Evolutionary conservation across 2,888 invertebrate genomes (phyloP), one percentile per base, ranked within the genome.

Genomic region (Cerastoderma edule): DNA sequence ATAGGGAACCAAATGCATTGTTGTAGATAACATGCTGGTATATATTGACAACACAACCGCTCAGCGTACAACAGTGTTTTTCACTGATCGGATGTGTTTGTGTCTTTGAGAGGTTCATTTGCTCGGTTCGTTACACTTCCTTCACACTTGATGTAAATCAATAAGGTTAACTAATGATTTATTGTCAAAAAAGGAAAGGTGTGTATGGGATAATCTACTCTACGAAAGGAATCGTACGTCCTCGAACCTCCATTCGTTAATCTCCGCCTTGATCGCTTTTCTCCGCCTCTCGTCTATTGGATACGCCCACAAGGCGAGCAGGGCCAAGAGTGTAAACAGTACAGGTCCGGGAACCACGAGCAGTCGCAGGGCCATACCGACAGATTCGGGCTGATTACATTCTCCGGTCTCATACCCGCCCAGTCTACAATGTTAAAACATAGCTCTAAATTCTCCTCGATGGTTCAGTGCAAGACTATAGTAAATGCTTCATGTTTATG

Each of bases 341-440:
- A 89, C 86, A 0, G 90, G 89, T 10, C 86, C 89, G 1, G 91
- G 90, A 0, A 87, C 87, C 13, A 91, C 75, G 6, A 90, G 75
- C 72, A 87, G 67, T 16, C 89, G 81, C 19, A 91, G 75, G 2
- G 89, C 85, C n/a, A 85, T 57, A 5, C 82, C 88, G 22, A 91
- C 90, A 33, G 85, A 84, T 6, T 72, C 83, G 2, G 91, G 87
- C 73, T 91, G 91, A 10, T 78, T 65, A 73, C 90, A 90, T 32
- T 80, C 80, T 0, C 88, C 89, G 0, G 85, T 85, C 44, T 88
- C 75, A 78, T 91, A 90, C 1, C 90, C 90, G 3, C 89, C 89
- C 28, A 87, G 48, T 19, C 89, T 89, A 66, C 13, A 77, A 66
- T 24, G 57, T 8, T 19, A 57, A n/a, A n/a, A n/a, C n/a, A n/a